These are phyloP conservation scores for Tachysurus vachellii DNA, from an alignment of 2,113 vertebrate genomes.

Conservation along the genomic window DNA sequence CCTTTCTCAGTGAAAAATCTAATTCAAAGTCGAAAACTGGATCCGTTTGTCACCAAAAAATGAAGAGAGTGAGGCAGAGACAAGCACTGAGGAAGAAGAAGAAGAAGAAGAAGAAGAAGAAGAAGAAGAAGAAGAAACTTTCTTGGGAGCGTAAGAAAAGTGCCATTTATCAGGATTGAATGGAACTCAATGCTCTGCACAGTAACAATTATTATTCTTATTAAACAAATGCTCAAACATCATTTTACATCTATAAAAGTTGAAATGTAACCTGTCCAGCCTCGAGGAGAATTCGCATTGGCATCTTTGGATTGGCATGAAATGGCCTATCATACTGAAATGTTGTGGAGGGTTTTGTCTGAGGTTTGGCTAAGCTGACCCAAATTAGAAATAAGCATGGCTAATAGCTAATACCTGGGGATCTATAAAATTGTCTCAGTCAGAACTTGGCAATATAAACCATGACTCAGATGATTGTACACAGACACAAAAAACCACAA, in stretches of 20 bases:
- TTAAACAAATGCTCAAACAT: background rate
- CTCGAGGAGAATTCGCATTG: background rate
- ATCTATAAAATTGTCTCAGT: slow-evolving; percentile 12
- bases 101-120: background rate
- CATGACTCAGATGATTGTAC: slow-evolving; percentile 35
- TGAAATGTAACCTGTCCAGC: background rate
- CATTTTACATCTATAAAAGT: background rate
- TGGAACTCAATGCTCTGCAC: background rate
- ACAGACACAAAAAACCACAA: slow-evolving; percentile 14
- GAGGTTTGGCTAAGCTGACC: background rate
- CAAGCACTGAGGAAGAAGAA: background rate
- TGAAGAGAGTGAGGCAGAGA: background rate
- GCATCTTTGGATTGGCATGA: background rate
- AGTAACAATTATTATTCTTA: background rate
- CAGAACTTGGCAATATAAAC: slow-evolving; percentile 32
- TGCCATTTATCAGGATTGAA: background rate
- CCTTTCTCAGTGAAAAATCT: background rate
- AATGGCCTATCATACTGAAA: background rate
- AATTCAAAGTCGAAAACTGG: background rate
- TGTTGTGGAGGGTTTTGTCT: background rate
- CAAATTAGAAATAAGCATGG: background rate
- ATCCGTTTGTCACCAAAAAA: background rate
- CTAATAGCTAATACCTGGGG: slow-evolving; percentile 3
- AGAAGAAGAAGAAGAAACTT: background rate
- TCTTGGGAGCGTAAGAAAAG: background rate